Conservation (phyloP, 2,888 invertebrate genomes). For the Drosophila helvetica region DNA sequence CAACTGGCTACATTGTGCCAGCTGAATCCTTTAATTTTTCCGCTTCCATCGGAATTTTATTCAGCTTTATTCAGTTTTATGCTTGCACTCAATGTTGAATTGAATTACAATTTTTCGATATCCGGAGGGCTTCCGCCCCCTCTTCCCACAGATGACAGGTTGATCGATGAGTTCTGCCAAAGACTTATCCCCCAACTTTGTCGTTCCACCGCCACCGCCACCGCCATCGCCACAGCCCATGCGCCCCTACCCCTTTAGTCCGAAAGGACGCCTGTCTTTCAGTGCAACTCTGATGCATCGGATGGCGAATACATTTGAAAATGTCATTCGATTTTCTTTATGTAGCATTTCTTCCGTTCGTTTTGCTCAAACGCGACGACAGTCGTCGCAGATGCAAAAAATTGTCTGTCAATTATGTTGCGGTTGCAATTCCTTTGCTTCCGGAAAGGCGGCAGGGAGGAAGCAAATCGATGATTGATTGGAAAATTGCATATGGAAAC, state of each 20-base stretch:
- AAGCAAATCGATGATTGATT: constrained; percentile 29
- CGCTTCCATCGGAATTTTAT: constrained; percentile 1
- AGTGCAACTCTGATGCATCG: constrained; percentile 29
- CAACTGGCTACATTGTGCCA: too few relatives aligned
- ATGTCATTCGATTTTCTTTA: constrained; percentile 36
- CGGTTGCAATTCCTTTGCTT: constrained; percentile 20
- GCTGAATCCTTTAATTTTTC: too few relatives aligned
- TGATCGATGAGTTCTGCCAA: constrained; percentile 66
- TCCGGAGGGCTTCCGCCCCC: constrained; percentile 7
- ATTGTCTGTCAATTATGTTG: constrained; percentile 71
- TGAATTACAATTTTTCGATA: constrained; percentile 48
- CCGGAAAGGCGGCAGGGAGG: not conserved
- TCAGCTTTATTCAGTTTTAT: constrained; percentile 25
- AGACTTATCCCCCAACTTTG: constrained; percentile 5
- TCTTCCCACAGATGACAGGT: constrained; percentile 47
- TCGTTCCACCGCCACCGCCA: not conserved
- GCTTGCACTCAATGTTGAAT: constrained; percentile 43
- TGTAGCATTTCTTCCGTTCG: constrained; percentile 19
- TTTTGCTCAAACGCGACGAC: not conserved
- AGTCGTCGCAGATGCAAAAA: constrained; percentile 64
- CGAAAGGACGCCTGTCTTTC: not conserved
- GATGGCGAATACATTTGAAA: constrained; percentile 12
- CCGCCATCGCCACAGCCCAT: not conserved
- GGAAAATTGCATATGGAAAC: constrained; percentile 1
- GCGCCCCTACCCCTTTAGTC: not conserved